These are phyloP conservation scores for Hydrozoanthus gracilis DNA, from an alignment of 92 coral and sea anemone genomes.

Conservation along the genomic window DNA sequence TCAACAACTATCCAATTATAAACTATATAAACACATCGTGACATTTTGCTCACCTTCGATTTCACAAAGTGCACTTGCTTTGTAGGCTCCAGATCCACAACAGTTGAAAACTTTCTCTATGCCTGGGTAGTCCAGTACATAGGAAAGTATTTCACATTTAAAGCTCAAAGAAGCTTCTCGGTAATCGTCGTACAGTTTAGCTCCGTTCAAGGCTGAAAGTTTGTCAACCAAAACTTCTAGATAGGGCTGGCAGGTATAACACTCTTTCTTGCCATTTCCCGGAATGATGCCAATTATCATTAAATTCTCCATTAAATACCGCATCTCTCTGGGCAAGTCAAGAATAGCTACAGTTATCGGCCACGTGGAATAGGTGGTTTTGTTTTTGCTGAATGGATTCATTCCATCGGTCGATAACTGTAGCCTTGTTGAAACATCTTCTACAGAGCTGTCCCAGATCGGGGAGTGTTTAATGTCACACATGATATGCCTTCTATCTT, in stretches of 20 bases:
- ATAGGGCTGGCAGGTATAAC: conserved; percentile 38
- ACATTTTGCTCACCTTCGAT: conserved; percentile 31
- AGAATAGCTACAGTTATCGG: conserved; percentile 49
- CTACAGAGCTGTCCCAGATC: too few relatives aligned
- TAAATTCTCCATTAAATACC: conserved; percentile 43
- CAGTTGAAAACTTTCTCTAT: conserved; percentile 42
- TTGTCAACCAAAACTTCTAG: conserved; percentile 50
- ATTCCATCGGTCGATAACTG: conserved; percentile 38
- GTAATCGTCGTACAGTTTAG: conserved; percentile 29
- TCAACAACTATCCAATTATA: too few relatives aligned
- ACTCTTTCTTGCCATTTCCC: conserved; percentile 39
- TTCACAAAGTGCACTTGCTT: conserved; percentile 45
- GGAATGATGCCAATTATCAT: conserved; percentile 49
- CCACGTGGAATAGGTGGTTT: conserved; percentile 55
- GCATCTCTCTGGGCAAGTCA: conserved; percentile 38
- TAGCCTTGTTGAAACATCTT: too few relatives aligned
- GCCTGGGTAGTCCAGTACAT: conserved; percentile 46
- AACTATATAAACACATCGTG: not conserved
- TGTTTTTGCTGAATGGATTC: conserved; percentile 49
- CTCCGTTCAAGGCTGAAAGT: conserved; percentile 20
- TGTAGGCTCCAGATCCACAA: conserved; percentile 42
- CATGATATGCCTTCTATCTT: too few relatives aligned
- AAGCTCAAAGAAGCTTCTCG: conserved; percentile 23
- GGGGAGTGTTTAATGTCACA: conserved; percentile 44
- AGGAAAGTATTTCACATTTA: conserved; percentile 19